Base-by-base conservation (phyloP, 1,140 invertebrate species). In the Cepaea nemoralis region DNA sequence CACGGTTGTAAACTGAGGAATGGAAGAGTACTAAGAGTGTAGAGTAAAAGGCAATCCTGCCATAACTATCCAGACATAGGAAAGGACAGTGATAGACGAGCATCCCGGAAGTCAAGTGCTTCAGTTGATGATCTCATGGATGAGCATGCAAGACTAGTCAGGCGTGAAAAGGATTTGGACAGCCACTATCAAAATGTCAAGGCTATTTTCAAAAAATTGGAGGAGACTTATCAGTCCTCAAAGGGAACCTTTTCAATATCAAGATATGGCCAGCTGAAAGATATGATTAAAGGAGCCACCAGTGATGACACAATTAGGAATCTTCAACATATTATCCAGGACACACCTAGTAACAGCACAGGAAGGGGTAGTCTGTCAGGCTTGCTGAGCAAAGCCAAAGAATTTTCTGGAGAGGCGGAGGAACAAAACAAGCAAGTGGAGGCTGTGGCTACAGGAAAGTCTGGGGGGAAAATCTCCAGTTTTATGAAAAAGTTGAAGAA, bases 181-280 rank as follows among this genome's bases (percentile, higher is more conserved):
- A 40, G 37, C 5, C 82, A 84, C 19, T 75, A 75, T 78, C 77
- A 81, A 31, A 78, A 84, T 40, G 75, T 85, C 12, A 77, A 81
- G 24, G 78, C 50, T 45, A 73, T 73, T 42, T 73, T 73, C 27
- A 1, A 82, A 5, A 76, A 82, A 48, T 45, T 86, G 35, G 83
- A 83, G 40, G 55, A 82, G 42, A 66, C 77, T 12, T 86, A 85
- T 76, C 71, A 83, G 66, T 59, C 67, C 12, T 84, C 86, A 33
- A 86, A 86, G 78, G 81, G 77, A 33, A 82, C 82, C 19, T 79
- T 84, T 39, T 79, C 80, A 35, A 33, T 82, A 2, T 77, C 73
- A 2, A 48, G 85, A 67, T 86, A 86, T 73, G 79, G 78, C n/a
- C 77, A 83, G 33, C 75, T 86, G 33, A 86, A 86, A 79, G 48